These are phyloP conservation scores for Syngnathus typhle DNA, from an alignment of 2,113 vertebrate species.

Conservation along the genomic window DNA sequence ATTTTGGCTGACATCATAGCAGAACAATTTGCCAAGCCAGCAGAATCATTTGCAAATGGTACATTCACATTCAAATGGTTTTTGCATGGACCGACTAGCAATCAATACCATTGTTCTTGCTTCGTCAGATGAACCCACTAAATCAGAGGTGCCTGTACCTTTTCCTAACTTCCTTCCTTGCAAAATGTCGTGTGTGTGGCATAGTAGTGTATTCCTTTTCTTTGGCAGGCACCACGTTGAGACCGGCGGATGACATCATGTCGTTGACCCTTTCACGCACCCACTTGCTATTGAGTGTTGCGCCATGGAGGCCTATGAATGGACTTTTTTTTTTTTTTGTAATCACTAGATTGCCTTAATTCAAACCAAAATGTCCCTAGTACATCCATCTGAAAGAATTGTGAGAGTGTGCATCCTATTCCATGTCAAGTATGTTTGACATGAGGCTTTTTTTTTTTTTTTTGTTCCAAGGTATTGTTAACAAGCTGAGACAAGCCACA, in stretches of 20 bases:
- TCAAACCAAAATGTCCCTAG: no score
- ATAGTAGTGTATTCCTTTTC: no score
- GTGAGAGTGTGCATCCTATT: conserved; percentile 16
- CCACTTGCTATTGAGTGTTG: no score
- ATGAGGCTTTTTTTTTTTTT: neutral
- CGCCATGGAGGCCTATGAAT: no score
- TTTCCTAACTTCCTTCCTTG: no score
- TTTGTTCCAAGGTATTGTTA: conserved; percentile 9
- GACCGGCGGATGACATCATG: no score
- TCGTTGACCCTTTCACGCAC: no score
- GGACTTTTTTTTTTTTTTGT: no score
- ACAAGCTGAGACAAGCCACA: conserved; percentile 42
- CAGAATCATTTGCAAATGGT: neutral
- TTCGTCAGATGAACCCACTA: neutral
- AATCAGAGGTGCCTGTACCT: neutral
- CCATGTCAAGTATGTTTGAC: neutral
- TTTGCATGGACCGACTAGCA: neutral
- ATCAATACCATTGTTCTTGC: neutral
- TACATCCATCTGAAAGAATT: conserved; percentile 23
- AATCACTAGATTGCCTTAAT: no score
- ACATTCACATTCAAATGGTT: neutral
- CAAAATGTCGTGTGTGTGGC: no score
- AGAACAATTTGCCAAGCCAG: conserved; percentile 16
- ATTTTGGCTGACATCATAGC: conserved; percentile 30
- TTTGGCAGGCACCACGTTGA: no score